phyloP scores from a whole-genome alignment of 2,113 vertebrate species.

The Myodes glareolus region DNA sequence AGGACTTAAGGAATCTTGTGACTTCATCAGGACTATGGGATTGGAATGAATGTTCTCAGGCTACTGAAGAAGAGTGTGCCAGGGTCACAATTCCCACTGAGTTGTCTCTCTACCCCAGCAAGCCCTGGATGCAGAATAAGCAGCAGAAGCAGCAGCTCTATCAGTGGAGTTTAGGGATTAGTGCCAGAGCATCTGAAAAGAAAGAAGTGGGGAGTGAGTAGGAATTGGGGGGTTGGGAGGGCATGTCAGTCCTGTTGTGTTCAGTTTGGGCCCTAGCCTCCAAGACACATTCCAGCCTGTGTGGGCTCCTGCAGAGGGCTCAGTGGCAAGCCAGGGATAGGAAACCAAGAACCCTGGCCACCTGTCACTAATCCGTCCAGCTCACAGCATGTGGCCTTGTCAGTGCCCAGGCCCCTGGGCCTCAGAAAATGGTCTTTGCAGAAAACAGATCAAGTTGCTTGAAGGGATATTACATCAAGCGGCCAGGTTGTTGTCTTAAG shows the following conservation, averaged over 20 bases:
- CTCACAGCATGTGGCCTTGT: background rate
- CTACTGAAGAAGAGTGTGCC: background rate
- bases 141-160: background rate
- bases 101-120: background rate
- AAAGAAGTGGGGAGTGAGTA: background rate
- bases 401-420: background rate
- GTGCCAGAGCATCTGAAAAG: background rate
- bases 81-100: background rate
- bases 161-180: background rate
- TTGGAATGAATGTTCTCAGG: no score
- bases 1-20: background rate
- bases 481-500: conserved; percentile 7
- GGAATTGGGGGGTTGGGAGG: no score
- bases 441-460: background rate
- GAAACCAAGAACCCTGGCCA: background rate
- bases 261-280: background rate
- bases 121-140: background rate
- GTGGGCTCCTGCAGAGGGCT: background rate
- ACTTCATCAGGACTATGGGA: background rate
- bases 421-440: background rate
- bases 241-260: background rate
- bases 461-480: background rate
- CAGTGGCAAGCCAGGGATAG: background rate
- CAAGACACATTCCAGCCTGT: background rate
- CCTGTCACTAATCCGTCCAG: background rate